A percentile compares a stretch with the other conserved stretches of the same genome.
phyloP scores from a whole-genome alignment of 2,113 vertebrate genomes.

The Paratilapia polleni region DNA sequence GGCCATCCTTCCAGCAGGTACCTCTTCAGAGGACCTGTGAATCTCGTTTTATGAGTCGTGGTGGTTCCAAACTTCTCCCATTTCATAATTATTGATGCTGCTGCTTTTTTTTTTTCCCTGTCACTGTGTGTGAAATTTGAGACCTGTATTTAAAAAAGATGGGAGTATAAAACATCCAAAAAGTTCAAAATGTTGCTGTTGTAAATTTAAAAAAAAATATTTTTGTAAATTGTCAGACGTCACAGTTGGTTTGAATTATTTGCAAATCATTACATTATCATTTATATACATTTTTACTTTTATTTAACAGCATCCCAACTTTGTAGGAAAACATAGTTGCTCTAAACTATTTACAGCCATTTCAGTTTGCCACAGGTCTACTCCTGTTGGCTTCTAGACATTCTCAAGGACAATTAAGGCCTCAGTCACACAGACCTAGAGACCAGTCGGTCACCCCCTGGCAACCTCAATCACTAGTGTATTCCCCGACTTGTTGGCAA shows the following conservation, averaged over 20 bases:
- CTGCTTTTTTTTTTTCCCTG: not conserved
- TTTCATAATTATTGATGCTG: not conserved
- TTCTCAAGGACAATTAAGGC: not conserved
- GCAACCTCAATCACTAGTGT: no score
- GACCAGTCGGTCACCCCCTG: no score
- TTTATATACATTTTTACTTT: not conserved
- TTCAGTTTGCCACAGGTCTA: not conserved
- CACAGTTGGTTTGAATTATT: not conserved
- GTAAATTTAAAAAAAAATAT: no score
- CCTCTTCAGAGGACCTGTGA: constrained; percentile 1
- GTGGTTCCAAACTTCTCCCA: not conserved
- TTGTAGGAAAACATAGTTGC: not conserved
- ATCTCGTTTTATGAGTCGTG: not conserved
- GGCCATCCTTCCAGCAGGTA: not conserved
- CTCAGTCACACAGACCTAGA: not conserved
- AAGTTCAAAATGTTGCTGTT: no score
- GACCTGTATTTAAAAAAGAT: not conserved
- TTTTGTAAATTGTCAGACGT: not conserved
- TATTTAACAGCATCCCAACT: no score
- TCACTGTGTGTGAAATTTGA: not conserved
- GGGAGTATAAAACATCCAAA: not conserved
- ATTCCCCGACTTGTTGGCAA: not conserved
- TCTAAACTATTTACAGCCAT: not conserved
- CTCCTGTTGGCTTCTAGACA: not conserved
- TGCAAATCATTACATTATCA: not conserved